These are phyloP conservation scores for Ellobium chinense DNA, from an alignment of 2,888 invertebrate species.

Conservation along the genomic window DNA sequence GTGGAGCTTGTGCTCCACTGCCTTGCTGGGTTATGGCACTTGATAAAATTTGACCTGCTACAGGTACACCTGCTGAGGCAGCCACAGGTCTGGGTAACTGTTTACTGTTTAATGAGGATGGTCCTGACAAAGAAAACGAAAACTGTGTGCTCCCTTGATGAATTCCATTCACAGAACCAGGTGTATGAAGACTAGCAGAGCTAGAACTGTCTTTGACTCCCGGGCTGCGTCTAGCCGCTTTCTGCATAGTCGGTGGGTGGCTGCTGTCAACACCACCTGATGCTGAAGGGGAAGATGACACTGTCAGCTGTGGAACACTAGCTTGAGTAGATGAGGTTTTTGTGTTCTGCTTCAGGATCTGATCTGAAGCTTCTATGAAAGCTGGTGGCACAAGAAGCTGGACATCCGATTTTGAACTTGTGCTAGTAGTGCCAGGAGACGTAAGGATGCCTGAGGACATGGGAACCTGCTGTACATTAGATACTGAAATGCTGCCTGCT, in stretches of 20 bases:
- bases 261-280: not conserved
- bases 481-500: not conserved
- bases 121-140: conserved; percentile 36
- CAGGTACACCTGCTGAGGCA: not conserved
- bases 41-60: not conserved
- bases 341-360: conserved; percentile 20
- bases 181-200: not conserved
- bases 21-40: not conserved
- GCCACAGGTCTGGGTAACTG: not conserved
- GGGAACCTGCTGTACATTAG: not conserved
- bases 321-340: not conserved
- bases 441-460: not conserved
- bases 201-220: not conserved
- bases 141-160: conserved; percentile 9
- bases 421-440: not conserved
- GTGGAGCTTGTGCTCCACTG: not conserved
- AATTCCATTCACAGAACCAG: conserved; percentile 26
- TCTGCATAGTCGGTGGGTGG: not conserved
- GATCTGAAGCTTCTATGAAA: conserved; percentile 40
- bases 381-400: conserved; percentile 40
- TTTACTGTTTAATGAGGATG: not conserved
- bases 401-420: conserved; percentile 24
- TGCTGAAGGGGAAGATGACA: not conserved
- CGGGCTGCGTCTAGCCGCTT: not conserved
- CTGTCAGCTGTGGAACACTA: not conserved